Conservation (phyloP, 2,888 invertebrate genomes). For the Trichogramma dendrolimi region DNA sequence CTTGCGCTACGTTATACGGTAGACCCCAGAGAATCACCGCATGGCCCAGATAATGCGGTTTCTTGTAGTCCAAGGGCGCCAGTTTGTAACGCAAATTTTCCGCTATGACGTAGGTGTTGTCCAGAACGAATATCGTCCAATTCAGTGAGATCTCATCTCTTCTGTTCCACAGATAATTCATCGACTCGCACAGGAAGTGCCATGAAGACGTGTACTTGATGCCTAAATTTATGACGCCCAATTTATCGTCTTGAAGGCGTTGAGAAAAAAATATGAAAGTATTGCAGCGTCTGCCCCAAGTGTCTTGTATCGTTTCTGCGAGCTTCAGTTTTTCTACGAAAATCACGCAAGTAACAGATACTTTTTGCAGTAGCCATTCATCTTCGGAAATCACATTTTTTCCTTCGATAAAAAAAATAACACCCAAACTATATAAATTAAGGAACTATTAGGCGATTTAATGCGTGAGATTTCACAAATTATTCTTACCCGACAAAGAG, state of each 20-base stretch:
- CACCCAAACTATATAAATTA: background rate
- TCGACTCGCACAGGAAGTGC: constrained; percentile 52
- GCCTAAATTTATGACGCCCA: constrained; percentile 40
- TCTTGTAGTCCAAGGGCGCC: constrained; percentile 50
- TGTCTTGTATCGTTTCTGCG: constrained; percentile 47
- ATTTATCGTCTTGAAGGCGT: constrained; percentile 32
- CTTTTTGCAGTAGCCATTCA: constrained; percentile 42
- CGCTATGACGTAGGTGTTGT: constrained; percentile 56
- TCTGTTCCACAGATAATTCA: constrained; percentile 45
- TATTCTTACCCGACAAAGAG: constrained; percentile 13
- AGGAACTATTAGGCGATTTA: too few species aligned
- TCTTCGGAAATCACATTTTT: constrained; percentile 35
- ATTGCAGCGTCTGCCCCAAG: constrained; percentile 52
- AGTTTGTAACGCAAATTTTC: constrained; percentile 58
- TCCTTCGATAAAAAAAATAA: constrained; percentile 3
- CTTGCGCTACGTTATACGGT: constrained; percentile 56
- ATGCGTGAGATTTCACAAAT: too few species aligned
- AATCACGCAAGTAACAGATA: constrained; percentile 54
- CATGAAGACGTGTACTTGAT: constrained; percentile 49
- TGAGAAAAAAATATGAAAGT: constrained; percentile 45
- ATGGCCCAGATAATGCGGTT: constrained; percentile 58
- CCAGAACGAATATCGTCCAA: constrained; percentile 58
- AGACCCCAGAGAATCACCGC: constrained; percentile 56
- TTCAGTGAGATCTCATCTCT: constrained; percentile 36
- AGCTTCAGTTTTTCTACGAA: constrained; percentile 52